Base-by-base conservation (phyloP, 2,888 invertebrate species). In the Synanthedon vespiformis region DNA sequence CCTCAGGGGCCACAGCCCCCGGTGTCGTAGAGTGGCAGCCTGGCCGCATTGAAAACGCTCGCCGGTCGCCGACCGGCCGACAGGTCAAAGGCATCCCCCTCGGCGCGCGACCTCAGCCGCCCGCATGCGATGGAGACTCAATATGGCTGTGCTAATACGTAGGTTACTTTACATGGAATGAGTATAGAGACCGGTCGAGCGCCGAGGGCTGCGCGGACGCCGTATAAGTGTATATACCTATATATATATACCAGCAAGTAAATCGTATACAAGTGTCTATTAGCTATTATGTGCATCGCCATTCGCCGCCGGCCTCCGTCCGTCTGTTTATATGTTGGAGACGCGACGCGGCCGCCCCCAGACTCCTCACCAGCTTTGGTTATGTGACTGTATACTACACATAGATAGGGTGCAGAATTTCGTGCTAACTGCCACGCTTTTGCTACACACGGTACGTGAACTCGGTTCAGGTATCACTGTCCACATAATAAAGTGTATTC, bases 401-500 rank as follows among this genome's bases (percentile, higher is more conserved):
- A 76, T 73, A 65, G 76, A 73, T 82, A 83, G 78, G 77, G 84
- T 85, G 85, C 85, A 85, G 80, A 82, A 80, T 77, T 74, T 74
- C 72, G 81, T 81, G 83, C 83, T 82, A 80, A 77, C 76, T 76
- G 84, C 84, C 83, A 79, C 70, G 84, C 84, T 82, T 81, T 73
- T 77, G 82, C 83, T 80, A 74, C 71, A 79, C 78, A 34, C 74
- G 71, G 70, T 73, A 52, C 48, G 57, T 53, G 68, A 51, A 64
- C 66, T 66, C 65, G 65, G 62, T 64, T 77, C 75, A 77, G 74
- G 69, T 80, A 70, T 70, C 74, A 72, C 74, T 77, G 75, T 74
- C 74, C 77, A 75, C 72, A 68, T 84, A 78, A 77, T 76, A 74
- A 34, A 34, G 34, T 22, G 49, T 84, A 85, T 84, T 86, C 84